phyloP scores from a whole-genome alignment of 2,888 invertebrate species.

The Griposia aprilina region DNA sequence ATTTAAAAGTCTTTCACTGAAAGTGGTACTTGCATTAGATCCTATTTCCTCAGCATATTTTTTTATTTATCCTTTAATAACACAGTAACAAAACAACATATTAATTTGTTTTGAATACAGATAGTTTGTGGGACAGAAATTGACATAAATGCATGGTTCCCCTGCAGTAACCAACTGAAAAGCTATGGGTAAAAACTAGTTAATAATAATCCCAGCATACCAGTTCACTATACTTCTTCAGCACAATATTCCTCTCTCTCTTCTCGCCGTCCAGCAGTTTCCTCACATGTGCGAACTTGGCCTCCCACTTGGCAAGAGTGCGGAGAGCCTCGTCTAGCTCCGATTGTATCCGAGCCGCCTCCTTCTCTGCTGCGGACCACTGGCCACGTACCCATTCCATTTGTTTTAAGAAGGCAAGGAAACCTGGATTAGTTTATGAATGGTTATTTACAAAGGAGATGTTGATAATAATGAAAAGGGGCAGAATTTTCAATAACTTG shows the following conservation, averaged over 20 bases:
- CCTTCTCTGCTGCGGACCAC: conserved; percentile 93
- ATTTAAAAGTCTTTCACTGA: too few species aligned
- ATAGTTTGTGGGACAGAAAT: background rate
- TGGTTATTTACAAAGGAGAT: background rate
- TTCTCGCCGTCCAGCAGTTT: conserved; percentile 95
- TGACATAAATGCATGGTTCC: too few species aligned
- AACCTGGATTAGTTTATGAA: conserved; percentile 89
- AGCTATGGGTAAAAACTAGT: too few species aligned
- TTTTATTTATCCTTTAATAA: background rate
- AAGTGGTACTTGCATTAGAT: too few species aligned
- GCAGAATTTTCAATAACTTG: background rate
- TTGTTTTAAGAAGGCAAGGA: conserved; percentile 93
- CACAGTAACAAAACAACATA: background rate
- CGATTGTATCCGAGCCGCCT: conserved; percentile 93
- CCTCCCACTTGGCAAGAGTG: conserved; percentile 94
- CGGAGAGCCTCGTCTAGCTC: conserved; percentile 93
- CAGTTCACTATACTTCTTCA: conserved; percentile 93
- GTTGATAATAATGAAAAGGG: background rate
- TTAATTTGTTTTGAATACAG: background rate
- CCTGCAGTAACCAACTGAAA: too few species aligned
- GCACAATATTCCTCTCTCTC: conserved; percentile 92
- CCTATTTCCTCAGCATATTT: background rate
- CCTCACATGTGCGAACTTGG: conserved; percentile 95
- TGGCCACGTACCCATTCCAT: conserved; percentile 93
- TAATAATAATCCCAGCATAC: conserved; percentile 81